Evolutionary conservation across 2,888 invertebrate species (phyloP), one percentile per base, ranked within the genome.

Genomic region (Ommatoiulus sabulosus): DNA sequence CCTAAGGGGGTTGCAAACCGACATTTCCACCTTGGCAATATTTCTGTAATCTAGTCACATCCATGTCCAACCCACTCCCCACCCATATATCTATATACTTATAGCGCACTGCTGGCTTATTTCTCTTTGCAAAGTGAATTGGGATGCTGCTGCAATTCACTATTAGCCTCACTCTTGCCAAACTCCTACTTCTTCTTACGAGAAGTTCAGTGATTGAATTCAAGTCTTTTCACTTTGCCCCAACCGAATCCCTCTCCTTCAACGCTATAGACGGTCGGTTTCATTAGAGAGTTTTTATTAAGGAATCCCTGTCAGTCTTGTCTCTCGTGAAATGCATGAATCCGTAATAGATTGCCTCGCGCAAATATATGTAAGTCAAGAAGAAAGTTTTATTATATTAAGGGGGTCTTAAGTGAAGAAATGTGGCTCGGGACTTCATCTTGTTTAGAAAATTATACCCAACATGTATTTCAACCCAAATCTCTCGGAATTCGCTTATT

Each of bases 1-100:
- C 72, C 7, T n/a, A 6, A 72, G 24, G 24, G n/a, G 72, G 72
- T 63, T 63, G 63, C 63, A n/a, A n/a, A n/a, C n/a, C 63, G n/a
- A 20, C 63, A n/a, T 72, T 72, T 72, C 72, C 85, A 46, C 43
- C 85, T 44, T 85, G 85, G 4, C 85, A 85, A 43, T 85, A 43
- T 85, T 43, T 85, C 43, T n/a, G 85, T 85, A 85, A 46, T 85
- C 85, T 35, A 46, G 46, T 44, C 85, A 85, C 85, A 85, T 85
- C 44, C 85, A 8, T 44, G 20, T 85, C 12, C 72, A 24, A 15
- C 20, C 63, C 20, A 4, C 20, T 24, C 72, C 72, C 20, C 24
- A 72, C 24, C 24, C 8, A n/a, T 5, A 72, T 24, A 72, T 72
- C 20, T 20, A 72, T 72, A 72, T 72, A 72, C 24, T 24, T 24